phyloP scores from a whole-genome alignment of 2,113 vertebrate species.

The Mus spicilegus region DNA sequence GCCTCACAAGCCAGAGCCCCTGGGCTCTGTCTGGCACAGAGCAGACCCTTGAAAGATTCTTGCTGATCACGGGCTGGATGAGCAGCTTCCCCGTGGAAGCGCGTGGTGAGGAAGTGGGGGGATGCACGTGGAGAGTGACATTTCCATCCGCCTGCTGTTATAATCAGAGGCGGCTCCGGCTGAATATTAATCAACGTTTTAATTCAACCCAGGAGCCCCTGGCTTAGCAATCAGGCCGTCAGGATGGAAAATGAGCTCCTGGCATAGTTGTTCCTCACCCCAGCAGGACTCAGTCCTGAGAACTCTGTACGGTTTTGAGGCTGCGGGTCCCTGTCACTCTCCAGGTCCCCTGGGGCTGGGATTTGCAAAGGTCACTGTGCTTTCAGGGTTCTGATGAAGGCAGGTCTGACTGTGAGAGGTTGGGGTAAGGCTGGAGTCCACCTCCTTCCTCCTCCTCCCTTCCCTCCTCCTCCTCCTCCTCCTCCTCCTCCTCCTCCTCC shows the following conservation, averaged over 20 bases:
- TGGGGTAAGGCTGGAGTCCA: neutral
- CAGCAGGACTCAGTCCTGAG: neutral
- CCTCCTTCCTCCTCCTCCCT: neutral
- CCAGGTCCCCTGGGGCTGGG: neutral
- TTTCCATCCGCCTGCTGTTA: conserved; percentile 67
- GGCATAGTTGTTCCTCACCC: neutral
- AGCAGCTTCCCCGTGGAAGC: neutral
- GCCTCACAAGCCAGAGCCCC: neutral
- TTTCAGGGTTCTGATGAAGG: neutral
- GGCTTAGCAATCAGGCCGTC: conserved; percentile 60
- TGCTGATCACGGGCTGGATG: neutral
- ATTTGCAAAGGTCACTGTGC: neutral
- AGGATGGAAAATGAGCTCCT: conserved; percentile 22
- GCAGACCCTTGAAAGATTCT: neutral
- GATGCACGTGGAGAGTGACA: conserved; percentile 67
- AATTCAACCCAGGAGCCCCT: conserved; percentile 66
- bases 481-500: neutral
- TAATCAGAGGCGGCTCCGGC: conserved; percentile 51
- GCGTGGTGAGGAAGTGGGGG: neutral
- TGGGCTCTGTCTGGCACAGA: neutral
- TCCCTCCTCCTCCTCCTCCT: neutral
- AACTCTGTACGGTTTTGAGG: neutral
- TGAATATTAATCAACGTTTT: conserved; percentile 70
- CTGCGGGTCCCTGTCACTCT: neutral
- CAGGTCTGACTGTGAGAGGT: neutral